Conservation (phyloP, 2,113 vertebrate species). For the Strix uralensis region DNA sequence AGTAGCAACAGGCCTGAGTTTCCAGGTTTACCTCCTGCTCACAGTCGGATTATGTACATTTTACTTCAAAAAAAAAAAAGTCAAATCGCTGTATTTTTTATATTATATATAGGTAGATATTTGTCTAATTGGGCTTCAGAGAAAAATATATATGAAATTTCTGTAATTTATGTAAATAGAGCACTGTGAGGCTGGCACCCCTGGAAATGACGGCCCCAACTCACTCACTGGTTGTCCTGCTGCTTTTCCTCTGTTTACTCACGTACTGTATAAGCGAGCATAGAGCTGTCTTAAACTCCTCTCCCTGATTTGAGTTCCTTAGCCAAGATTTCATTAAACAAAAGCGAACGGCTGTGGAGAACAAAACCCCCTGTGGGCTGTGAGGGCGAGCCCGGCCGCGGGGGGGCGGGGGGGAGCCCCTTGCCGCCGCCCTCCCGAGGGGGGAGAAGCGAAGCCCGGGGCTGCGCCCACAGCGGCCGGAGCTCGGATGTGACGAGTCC, state of each 20-base stretch:
- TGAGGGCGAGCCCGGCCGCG: background rate
- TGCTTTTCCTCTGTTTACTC: background rate
- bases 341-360: background rate
- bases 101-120: conserved; percentile 65
- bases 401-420: background rate
- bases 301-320: background rate
- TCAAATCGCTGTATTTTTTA: conserved; percentile 77
- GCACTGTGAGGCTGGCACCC: conserved; percentile 46
- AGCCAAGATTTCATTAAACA: background rate
- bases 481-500: background rate
- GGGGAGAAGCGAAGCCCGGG: background rate
- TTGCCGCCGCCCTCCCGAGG: background rate
- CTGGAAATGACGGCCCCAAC: background rate
- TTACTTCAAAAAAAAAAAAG: conserved; percentile 61
- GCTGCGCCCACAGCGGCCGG: background rate
- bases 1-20: conserved; percentile 46
- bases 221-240: background rate
- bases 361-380: background rate
- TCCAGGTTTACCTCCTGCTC: conserved; percentile 70
- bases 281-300: background rate
- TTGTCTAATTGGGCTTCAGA: conserved; percentile 63
- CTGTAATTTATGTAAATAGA: conserved; percentile 26
- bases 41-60: conserved; percentile 69
- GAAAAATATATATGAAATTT: background rate
- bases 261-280: background rate